phyloP scores from a whole-genome alignment of 2,888 invertebrate genomes.

The Palloptera scutellata region DNA sequence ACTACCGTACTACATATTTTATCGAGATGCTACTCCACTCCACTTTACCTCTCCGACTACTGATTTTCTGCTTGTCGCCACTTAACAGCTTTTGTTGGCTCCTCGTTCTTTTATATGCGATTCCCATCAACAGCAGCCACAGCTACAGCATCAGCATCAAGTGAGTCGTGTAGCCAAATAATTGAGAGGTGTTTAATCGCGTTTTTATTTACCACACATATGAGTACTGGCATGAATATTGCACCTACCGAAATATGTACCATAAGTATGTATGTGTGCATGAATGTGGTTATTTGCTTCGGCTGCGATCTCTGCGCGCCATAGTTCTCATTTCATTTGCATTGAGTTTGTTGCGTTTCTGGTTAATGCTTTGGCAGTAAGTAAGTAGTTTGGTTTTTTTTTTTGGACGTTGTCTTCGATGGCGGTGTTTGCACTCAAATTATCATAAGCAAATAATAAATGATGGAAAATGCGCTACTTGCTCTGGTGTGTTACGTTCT shows the following conservation, averaged over 20 bases:
- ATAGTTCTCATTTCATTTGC: not conserved
- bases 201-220: slow-evolving; percentile 45
- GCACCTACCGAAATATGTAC: not conserved
- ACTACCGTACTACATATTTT: not conserved
- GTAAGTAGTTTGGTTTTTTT: not conserved
- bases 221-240: not conserved
- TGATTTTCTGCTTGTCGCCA: slow-evolving; percentile 41
- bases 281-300: not conserved
- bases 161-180: slow-evolving; percentile 49
- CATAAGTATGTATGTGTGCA: not conserved
- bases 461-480: slow-evolving; percentile 24
- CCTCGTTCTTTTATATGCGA: slow-evolving; percentile 34
- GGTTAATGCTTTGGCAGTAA: not conserved
- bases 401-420: not conserved
- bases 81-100: slow-evolving; percentile 45
- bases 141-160: not conserved
- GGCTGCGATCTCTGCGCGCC: not conserved
- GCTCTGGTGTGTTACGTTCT: slow-evolving; percentile 6
- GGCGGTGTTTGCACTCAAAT: slow-evolving; percentile 55
- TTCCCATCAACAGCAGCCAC: not conserved
- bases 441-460: slow-evolving; percentile 59
- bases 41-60: not conserved
- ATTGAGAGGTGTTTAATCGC: slow-evolving; percentile 65
- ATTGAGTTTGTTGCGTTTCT: not conserved
- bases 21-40: not conserved